Base-by-base conservation (phyloP, 2,888 invertebrate genomes). In the Chloroclystis v-ata region DNA sequence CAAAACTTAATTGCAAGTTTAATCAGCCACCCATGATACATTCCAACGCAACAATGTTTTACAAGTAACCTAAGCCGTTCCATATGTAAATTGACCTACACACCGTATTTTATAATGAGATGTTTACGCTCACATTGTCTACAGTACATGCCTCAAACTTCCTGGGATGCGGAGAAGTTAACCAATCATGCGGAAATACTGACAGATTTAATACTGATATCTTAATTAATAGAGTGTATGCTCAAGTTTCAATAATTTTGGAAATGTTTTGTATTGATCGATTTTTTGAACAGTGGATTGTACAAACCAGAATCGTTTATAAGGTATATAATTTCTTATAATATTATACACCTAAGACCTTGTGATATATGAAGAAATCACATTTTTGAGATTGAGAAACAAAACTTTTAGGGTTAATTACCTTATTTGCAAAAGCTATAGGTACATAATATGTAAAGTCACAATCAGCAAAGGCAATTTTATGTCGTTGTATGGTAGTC, bases 101-200 rank as follows among this genome's bases (percentile, higher is more conserved):
- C 37, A 46, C 43, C 33, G 43, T 47, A 35, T 47, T 53, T 63
- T 61, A 60, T 64, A 10, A 59, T 57, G 48, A 63, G 48, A 61
- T 67, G 67, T 67, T 69, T 69, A 65, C 56, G 58, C 56, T 60
- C 30, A 43, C 37, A 46, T 20, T 40, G 47, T 11, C 14, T 25
- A 13, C 24, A 25, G 24, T 29, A 33, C 13, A 42, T 54, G 43
- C 57, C 52, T 47, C 42, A 46, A 49, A 55, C 60, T 70, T 68
- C 63, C 60, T 67, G 59, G 59, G 53, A 54, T 57, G 63, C 60
- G 56, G 61, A 61, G 59, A 61, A 65, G 13, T 59, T 56, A 59
- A 59, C 57, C 14, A 10, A 49, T 49, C 56, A 49, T 58, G 47
- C 54, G 56, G 56, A 64, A 67, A 47, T 52, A 55, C 57, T 63